Percentiles rank a stretch among this genome's conserved stretches.
Evolutionary conservation across 2,888 invertebrate species (phyloP).

Genomic region (Stratiomys singularior): DNA sequence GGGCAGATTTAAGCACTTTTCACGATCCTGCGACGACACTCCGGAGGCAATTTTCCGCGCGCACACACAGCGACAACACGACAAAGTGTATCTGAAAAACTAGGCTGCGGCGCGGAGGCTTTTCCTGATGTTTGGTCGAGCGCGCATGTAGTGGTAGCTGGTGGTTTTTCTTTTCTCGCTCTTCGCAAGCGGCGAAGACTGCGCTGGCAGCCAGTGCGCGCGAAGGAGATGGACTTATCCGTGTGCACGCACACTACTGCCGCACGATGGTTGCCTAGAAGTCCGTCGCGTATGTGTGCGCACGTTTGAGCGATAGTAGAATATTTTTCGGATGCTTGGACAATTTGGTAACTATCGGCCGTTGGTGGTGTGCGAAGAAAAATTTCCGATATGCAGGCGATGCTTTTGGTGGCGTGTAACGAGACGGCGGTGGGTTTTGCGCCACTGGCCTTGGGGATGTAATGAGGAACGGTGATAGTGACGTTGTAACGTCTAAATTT

Average conservation of each 20-base stretch:
- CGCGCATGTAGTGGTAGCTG: not conserved
- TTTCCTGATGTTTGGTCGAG: not conserved
- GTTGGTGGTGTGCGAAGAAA: not conserved
- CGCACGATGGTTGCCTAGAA: not conserved
- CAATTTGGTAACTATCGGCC: too few relatives aligned
- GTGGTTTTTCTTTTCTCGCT: not conserved
- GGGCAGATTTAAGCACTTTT: not conserved
- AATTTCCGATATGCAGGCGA: not conserved
- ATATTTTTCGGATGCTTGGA: not conserved
- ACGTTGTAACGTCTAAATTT: not conserved
- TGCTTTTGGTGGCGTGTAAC: too few relatives aligned
- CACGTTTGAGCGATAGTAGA: slow-evolving; percentile 10
- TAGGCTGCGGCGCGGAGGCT: not conserved
- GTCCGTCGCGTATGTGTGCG: not conserved
- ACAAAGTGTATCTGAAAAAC: slow-evolving; percentile 26
- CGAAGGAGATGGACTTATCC: not conserved
- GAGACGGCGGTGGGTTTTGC: not conserved
- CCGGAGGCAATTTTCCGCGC: slow-evolving; percentile 11
- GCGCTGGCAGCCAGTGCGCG: not conserved
- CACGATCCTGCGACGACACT: slow-evolving; percentile 11
- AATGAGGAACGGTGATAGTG: not conserved
- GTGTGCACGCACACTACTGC: not conserved
- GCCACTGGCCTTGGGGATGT: slow-evolving; percentile 20
- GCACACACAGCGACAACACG: slow-evolving; percentile 39
- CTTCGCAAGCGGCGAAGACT: not conserved